Conservation (phyloP, 2,113 vertebrate genomes). For the Chloropsis cyanopogon region DNA sequence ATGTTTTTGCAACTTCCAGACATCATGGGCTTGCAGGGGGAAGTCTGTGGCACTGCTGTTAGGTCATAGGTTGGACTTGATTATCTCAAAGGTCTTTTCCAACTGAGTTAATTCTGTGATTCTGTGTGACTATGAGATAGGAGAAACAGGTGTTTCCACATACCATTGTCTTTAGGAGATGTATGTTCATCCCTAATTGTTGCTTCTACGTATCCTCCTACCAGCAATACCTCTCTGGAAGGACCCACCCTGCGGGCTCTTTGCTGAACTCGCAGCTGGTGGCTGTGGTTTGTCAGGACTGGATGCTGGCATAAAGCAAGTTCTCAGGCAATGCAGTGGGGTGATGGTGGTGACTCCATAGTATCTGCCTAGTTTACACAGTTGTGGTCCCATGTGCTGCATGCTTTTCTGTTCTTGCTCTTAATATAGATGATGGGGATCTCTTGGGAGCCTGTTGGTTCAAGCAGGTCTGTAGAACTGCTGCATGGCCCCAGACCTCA, state of each 20-base stretch:
- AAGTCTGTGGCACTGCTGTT: neutral
- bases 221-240: neutral
- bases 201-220: neutral
- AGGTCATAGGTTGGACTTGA: neutral
- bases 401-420: neutral
- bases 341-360: neutral
- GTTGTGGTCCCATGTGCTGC: neutral
- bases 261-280: neutral
- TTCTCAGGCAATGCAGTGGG: neutral
- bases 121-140: neutral
- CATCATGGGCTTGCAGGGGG: neutral
- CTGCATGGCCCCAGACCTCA: neutral
- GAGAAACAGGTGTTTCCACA: neutral
- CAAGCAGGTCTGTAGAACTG: neutral
- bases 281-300: neutral
- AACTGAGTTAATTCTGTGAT: neutral
- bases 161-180: neutral
- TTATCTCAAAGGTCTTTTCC: neutral
- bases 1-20: neutral
- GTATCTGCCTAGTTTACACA: neutral
- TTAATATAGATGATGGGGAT: neutral
- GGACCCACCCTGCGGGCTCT: neutral
- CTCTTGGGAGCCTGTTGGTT: neutral
- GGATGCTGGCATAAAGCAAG: neutral
- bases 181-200: neutral